Base-by-base conservation (phyloP, 2,888 invertebrate species). In the Gnatocerus cornutus region DNA sequence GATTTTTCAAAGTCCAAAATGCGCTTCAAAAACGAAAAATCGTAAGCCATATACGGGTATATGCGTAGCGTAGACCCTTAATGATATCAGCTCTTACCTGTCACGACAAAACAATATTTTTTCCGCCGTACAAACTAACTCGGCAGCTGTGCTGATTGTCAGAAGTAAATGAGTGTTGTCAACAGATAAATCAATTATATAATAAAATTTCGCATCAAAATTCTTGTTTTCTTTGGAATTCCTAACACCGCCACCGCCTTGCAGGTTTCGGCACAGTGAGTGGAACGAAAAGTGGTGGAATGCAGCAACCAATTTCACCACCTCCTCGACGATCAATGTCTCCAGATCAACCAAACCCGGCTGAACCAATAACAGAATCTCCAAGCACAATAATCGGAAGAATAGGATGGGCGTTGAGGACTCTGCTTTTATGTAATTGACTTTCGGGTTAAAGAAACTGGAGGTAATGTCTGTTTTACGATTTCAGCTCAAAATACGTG, bases 361-460 rank as follows among this genome's bases (percentile, higher is more conserved):
- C 90, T 45, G 86, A 89, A 80, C 89, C 91, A 71, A 91, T 91
- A 76, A 89, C 90, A 43, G 90, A 90, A 84, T 88, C 87, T 63
- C 91, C 92, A 53, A 90, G 91, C 78, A 88, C 90, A 74, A 87
- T 88, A 77, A 89, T 92, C 84, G 87, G 88, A 64, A 87, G 90
- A 76, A 91, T 91, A 75, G 92, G 92, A 65, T 89, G 90, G 88
- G 90, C 92, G 8, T 82, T 93, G 55, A 86, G 92, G 71, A 90
- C 90, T 9, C 84, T 92, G 72, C 87, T 93, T 69, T 84, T 92
- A 74, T 87, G 90, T 79, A 88, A 81, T 81, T 78, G 85, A 88
- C 81, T 79, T 10, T 67, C n/a, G 5, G 12, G 13, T 10, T 52
- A 6, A 21, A 14, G 16, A 9, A 9, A 21, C 14, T 2, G 5